Evolutionary conservation across 2,797 vertebrate genomes (phyloP), one percentile per base, ranked within the genome.

Genomic region (Neosilurus mollespiculum): DNA sequence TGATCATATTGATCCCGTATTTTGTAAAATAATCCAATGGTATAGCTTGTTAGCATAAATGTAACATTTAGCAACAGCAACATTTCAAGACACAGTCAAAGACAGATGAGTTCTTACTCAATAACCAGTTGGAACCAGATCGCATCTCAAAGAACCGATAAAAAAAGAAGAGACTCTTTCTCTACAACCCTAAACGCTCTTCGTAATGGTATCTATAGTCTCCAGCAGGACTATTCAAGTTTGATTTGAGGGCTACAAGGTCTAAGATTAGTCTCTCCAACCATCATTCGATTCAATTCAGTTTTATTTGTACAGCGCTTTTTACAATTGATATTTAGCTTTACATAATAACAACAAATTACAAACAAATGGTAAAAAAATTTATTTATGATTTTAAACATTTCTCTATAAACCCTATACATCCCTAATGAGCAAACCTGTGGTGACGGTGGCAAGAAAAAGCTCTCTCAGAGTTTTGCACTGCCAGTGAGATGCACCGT

Each of bases 61-160:
- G 79, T 82, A 87, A 87, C 77, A 85, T 83, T 80, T 75, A 85
- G 83, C 65, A 81, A 79, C n/a, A 67, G 79, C 85, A 89, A 85
- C 82, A 83, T 81, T 77, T 71, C 16, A n/a, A 80, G 82, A 10
- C 22, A 83, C 22, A 83, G 51, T 81, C 59, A 70, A 8, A 64
- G 86, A 88, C 88, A 85, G 86, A 88, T 88, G 86, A 83, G 61
- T 18, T 59, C 58, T 51, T 49, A 9, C 76, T 49, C 34, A 70
- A n/a, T 51, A 64, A 83, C 24, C 62, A 34, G 24, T 37, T 14
- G 53, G 14, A 37, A 7, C 43, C 6, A 16, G 20, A 30, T 73
- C 2, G 8, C 43, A 8, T 43, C 43, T 43, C 43, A 8, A 4
- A 43, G 8, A 43, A 43, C 43, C 43, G 8, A 43, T 43, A 43